These are phyloP conservation scores for Latrodectus hesperus DNA, from an alignment of 2,888 invertebrate species.

Conservation along the genomic window DNA sequence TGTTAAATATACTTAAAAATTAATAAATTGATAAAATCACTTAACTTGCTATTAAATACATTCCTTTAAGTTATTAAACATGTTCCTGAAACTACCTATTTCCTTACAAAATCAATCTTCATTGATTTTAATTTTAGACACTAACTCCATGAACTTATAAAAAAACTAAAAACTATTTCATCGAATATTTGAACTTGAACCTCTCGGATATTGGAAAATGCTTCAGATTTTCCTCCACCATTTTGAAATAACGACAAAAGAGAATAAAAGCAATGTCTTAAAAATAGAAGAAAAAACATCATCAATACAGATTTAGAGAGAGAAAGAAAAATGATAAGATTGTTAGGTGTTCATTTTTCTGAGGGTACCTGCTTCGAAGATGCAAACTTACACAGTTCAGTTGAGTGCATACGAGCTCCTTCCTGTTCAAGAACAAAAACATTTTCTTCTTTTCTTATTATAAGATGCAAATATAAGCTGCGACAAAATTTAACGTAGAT, in stretches of 20 bases:
- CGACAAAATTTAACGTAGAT: slow-evolving; percentile 26
- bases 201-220: slow-evolving; percentile 7
- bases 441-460: slow-evolving; percentile 19
- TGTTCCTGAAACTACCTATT: too few species aligned
- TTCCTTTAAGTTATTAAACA: too few species aligned
- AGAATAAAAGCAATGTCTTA: neutral
- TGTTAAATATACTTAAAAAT: too few species aligned
- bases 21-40: too few species aligned
- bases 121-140: too few species aligned
- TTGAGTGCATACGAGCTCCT: neutral
- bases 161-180: neutral
- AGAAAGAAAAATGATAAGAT: neutral
- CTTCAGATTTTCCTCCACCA: neutral
- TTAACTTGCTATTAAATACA: too few species aligned
- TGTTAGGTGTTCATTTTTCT: too few species aligned
- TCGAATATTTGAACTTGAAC: slow-evolving; percentile 3
- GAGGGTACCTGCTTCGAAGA: too few species aligned
- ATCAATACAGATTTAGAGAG: slow-evolving; percentile 21
- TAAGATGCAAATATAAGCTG: slow-evolving; percentile 40
- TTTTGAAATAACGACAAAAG: slow-evolving; percentile 13
- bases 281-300: neutral
- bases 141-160: too few species aligned
- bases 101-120: too few species aligned
- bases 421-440: neutral
- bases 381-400: too few species aligned